phyloP scores from a whole-genome alignment of 2,888 invertebrate genomes.

The Phragmatobia fuliginosa region DNA sequence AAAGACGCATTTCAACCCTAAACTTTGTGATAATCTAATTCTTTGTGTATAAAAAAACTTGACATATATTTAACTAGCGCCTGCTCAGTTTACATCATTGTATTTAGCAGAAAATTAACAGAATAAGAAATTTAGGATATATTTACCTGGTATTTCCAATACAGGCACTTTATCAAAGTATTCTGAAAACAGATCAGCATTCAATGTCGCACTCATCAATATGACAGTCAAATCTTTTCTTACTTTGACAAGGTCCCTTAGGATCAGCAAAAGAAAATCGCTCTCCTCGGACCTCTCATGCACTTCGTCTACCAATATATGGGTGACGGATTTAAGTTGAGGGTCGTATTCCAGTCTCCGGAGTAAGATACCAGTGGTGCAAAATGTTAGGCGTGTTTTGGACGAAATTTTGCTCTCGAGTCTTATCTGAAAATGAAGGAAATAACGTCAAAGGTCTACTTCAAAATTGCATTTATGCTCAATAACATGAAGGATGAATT shows the following conservation, averaged over 20 bases:
- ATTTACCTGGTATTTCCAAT: constrained; percentile 91
- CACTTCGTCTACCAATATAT: constrained; percentile 96
- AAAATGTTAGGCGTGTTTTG: constrained; percentile 94
- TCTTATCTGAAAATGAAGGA: constrained; percentile 89
- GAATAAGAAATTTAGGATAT: background rate
- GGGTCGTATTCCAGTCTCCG: constrained; percentile 94
- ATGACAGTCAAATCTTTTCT: constrained; percentile 93
- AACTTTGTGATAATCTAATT: too few relatives aligned
- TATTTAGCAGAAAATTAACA: too few relatives aligned
- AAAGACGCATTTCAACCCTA: too few relatives aligned
- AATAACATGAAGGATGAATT: too few relatives aligned
- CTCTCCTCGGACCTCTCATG: constrained; percentile 97
- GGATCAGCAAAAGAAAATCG: constrained; percentile 94
- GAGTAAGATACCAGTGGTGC: constrained; percentile 96
- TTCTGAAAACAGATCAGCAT: constrained; percentile 93
- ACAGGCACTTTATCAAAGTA: constrained; percentile 94
- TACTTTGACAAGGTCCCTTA: constrained; percentile 91
- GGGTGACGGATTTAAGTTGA: constrained; percentile 91
- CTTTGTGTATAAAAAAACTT: too few relatives aligned
- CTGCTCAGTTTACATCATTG: too few relatives aligned
- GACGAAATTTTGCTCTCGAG: constrained; percentile 92
- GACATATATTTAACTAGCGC: too few relatives aligned
- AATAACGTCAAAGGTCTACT: background rate
- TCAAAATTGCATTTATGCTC: background rate
- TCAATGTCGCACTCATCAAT: constrained; percentile 97